Base-by-base conservation (phyloP, 2,113 vertebrate genomes). In the Tetraodon nigroviridis region DNA sequence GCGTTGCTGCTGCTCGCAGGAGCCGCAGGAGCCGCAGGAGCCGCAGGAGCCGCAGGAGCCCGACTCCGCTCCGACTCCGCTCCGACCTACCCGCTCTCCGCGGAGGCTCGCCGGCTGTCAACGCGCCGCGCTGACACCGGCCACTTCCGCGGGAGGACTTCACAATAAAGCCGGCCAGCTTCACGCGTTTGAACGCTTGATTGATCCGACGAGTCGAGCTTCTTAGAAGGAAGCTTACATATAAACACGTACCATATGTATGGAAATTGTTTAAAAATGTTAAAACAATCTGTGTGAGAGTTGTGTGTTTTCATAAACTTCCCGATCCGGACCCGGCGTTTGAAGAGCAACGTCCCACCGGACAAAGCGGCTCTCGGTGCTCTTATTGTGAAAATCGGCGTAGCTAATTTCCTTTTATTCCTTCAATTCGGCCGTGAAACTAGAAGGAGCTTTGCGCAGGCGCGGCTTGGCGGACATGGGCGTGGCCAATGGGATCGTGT, bases 1-100 rank as follows among this genome's bases (percentile, higher is more conserved):
- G 82, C 80, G 89, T 81, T 75, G 69, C 82, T 87, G 86, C 84
- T 91, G 92, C 88, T 92, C n/a, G n/a, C n/a, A n/a, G n/a, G n/a
- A n/a, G n/a, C n/a, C n/a, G n/a, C n/a, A n/a, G n/a, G n/a, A n/a
- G n/a, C n/a, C n/a, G n/a, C n/a, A n/a, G n/a, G n/a, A n/a, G n/a
- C n/a, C n/a, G n/a, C n/a, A n/a, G n/a, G n/a, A n/a, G n/a, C n/a
- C n/a, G n/a, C n/a, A n/a, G n/a, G n/a, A n/a, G n/a, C n/a, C n/a
- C n/a, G n/a, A 84, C 89, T 89, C 68, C 86, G 90, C 87, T 87
- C 80, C 88, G 74, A 81, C 83, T 84, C 85, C 81, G n/a, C n/a
- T n/a, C n/a, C n/a, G n/a, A n/a, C n/a, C n/a, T n/a, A n/a, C n/a
- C n/a, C n/a, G n/a, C n/a, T n/a, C n/a, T n/a, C n/a, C n/a, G n/a